Percentiles rank a stretch among this genome's conserved stretches.
These are phyloP conservation scores for Camelus dromedarius DNA, from an alignment of 2,113 vertebrate genomes.

Conservation along the genomic window DNA sequence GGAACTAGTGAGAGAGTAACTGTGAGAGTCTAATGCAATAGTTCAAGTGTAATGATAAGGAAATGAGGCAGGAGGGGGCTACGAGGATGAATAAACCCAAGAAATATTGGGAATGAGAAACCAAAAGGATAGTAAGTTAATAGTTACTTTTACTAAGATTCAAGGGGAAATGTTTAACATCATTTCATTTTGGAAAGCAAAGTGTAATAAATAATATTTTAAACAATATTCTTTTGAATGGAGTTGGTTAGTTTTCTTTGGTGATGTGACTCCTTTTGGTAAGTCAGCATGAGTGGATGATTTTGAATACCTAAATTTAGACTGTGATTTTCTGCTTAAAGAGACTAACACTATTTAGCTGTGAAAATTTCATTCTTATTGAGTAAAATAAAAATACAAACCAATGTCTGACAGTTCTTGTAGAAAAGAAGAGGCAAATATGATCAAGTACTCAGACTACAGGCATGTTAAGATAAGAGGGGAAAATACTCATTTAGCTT, in stretches of 20 bases:
- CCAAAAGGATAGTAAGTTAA: neutral
- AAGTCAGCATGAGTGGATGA: neutral
- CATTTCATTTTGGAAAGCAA: constrained; percentile 51
- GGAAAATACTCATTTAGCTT: neutral
- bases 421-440: neutral
- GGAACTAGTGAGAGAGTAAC: neutral
- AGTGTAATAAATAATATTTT: neutral
- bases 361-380: neutral
- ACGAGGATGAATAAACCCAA: neutral
- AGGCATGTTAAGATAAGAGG: neutral
- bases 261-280: constrained; percentile 25
- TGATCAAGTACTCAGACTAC: neutral
- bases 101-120: neutral
- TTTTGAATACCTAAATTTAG: constrained; percentile 43
- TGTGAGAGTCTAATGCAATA: neutral
- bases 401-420: neutral
- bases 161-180: neutral
- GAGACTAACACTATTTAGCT: constrained; percentile 31
- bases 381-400: constrained; percentile 35
- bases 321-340: constrained; percentile 39
- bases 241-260: neutral
- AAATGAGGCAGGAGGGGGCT: neutral
- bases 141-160: neutral
- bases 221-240: neutral
- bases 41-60: neutral